phyloP scores from a whole-genome alignment of 2,113 vertebrate species.

The Gopherus evgoodei region DNA sequence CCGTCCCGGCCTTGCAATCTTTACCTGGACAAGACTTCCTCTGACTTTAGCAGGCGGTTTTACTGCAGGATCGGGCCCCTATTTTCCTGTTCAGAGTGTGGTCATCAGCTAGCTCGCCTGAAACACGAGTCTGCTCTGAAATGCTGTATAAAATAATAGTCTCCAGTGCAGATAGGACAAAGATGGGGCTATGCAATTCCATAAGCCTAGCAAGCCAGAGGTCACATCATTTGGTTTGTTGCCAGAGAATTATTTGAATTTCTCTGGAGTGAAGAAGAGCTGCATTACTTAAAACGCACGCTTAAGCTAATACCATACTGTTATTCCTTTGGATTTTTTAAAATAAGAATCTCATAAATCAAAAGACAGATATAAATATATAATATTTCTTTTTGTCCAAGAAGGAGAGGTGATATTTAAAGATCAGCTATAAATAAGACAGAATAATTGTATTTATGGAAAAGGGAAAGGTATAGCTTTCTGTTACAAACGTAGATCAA shows the following conservation, averaged over 20 bases:
- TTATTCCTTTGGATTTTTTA: neutral
- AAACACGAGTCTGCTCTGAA: neutral
- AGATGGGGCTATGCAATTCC: neutral
- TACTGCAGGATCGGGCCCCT: neutral
- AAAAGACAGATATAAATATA: neutral
- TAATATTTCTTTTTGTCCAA: slow-evolving; percentile 1
- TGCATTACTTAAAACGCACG: neutral
- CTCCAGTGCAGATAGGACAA: neutral
- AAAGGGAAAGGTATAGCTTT: slow-evolving; percentile 29
- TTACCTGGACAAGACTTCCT: neutral
- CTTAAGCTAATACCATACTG: neutral
- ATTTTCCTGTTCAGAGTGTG: neutral
- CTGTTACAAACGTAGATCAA: slow-evolving; percentile 15
- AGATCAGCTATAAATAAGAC: slow-evolving; percentile 36
- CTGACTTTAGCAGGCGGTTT: rapidly evolving
- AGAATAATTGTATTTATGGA: slow-evolving; percentile 23
- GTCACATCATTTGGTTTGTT: neutral
- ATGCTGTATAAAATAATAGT: neutral
- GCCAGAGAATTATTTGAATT: neutral
- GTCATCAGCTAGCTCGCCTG: neutral
- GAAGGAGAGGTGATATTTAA: slow-evolving; percentile 19
- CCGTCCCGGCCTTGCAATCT: neutral
- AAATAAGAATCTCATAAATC: neutral
- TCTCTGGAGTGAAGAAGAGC: neutral
- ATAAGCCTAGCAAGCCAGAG: neutral